These are phyloP conservation scores for Leptogaster cylindrica DNA, from an alignment of 2,888 invertebrate species.

Conservation along the genomic window DNA sequence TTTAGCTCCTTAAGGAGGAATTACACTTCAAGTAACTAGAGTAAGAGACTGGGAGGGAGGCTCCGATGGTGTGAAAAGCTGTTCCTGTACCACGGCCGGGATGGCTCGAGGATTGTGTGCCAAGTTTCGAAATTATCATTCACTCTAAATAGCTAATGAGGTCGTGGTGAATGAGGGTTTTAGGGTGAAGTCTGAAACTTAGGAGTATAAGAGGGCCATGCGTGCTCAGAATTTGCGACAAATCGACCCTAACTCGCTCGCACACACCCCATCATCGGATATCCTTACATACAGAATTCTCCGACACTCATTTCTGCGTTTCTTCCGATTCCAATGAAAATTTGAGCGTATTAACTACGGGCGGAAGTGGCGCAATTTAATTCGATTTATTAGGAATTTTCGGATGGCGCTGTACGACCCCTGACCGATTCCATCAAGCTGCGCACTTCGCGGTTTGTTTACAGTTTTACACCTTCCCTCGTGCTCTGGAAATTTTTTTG, in stretches of 20 bases:
- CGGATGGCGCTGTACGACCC: background rate
- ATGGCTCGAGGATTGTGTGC: background rate
- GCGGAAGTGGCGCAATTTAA: conserved; percentile 16
- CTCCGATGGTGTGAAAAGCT: background rate
- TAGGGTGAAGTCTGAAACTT: background rate
- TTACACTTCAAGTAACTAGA: conserved; percentile 13
- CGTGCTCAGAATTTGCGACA: background rate
- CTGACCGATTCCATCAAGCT: too few relatives aligned
- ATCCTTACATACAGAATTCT: background rate
- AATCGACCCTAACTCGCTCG: background rate
- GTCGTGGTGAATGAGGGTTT: background rate
- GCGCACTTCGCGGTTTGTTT: too few relatives aligned
- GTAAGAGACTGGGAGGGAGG: conserved; percentile 5
- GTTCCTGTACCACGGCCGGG: background rate
- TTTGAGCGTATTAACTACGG: too few relatives aligned
- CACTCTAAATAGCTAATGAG: conserved; percentile 10
- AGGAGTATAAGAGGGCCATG: background rate
- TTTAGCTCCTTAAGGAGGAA: conserved; percentile 17
- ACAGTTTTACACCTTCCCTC: too few relatives aligned
- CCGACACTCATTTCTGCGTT: background rate
- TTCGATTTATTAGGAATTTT: background rate
- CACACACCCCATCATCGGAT: background rate
- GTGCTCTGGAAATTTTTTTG: conserved; percentile 6
- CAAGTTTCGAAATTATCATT: conserved; percentile 5
- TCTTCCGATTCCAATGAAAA: background rate